Evolutionary conservation across 1,140 invertebrate genomes (phyloP), one percentile per base, ranked within the genome.

Genomic region (Panagrolaimus sp.): DNA sequence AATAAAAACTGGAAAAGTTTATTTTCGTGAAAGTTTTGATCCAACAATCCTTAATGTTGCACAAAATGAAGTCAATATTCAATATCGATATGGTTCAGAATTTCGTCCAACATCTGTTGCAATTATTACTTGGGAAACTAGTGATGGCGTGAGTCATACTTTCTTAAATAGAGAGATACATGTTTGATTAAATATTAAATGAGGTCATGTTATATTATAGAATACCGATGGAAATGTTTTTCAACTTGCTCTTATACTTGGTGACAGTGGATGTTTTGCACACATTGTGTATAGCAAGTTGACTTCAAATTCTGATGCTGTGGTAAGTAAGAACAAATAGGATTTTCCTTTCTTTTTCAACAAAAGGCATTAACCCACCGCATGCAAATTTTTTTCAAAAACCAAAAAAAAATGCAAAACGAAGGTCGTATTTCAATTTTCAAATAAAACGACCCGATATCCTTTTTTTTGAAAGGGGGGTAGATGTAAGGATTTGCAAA

Each of bases 51-150:
- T 78, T 20, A 63, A 65, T 51, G 14, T 77, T 31, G 76, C 74
- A 9, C 74, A 74, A 65, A 78, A 61, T 57, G 76, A 78, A 68
- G 76, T 78, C 11, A 79, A 79, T 44, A 79, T 79, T 64, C 76
- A 77, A 61, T 78, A 75, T 38, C 70, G 74, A 7, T 78, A 79
- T 42, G 77, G 77, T 20, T 73, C 46, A 25, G 72, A 74, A 38
- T 78, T 79, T 61, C 67, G 72, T 20, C 66, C 77, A 9, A 63
- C 57, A 20, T 78, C 76, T 5, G 74, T 78, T 8, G 14, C 79
- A 13, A 74, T 78, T 16, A 65, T 78, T 20, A 78, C 76, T 14
- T 78, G 76, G 76, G 70, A 77, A 42, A 72, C 71, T 5, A 68
- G 23, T 42, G 70, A 73, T 42, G 47, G 25, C 4, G 63, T 57